phyloP scores from a whole-genome alignment of 2,113 vertebrate species.

The Pitta sordida region DNA sequence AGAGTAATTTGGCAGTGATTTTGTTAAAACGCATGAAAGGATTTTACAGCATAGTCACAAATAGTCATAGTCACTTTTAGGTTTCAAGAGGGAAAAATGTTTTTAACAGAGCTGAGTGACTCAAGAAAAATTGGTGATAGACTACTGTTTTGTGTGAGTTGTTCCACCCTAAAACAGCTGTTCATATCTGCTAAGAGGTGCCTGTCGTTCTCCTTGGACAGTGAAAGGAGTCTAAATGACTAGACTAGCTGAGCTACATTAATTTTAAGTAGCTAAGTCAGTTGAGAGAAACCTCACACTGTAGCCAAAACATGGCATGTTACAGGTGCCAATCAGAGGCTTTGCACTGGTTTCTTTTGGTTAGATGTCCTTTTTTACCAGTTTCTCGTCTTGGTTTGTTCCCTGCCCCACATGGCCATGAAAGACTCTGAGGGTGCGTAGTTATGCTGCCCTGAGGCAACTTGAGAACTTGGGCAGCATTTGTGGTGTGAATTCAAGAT shows the following conservation, averaged over 20 bases:
- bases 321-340: background rate
- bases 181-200: background rate
- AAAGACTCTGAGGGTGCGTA: background rate
- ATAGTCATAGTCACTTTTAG: background rate
- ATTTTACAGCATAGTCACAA: conserved; percentile 41
- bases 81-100: conserved; percentile 4
- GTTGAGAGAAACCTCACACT: background rate
- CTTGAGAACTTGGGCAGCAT: background rate
- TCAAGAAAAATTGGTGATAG: background rate
- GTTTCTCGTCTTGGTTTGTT: background rate
- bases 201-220: background rate
- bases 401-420: background rate
- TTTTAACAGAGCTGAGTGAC: background rate
- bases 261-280: background rate
- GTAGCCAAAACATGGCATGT: background rate
- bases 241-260: background rate
- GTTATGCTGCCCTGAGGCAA: background rate
- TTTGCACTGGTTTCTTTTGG: background rate
- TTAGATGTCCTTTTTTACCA: background rate
- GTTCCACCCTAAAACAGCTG: background rate
- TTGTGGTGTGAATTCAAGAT: background rate
- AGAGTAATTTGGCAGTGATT: conserved; percentile 24
- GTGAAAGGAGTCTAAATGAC: background rate
- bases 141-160: background rate
- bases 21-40: conserved; percentile 1